These are phyloP conservation scores for Enteromius mattozi DNA, from an alignment of 2,797 vertebrate genomes.

Conservation along the genomic window DNA sequence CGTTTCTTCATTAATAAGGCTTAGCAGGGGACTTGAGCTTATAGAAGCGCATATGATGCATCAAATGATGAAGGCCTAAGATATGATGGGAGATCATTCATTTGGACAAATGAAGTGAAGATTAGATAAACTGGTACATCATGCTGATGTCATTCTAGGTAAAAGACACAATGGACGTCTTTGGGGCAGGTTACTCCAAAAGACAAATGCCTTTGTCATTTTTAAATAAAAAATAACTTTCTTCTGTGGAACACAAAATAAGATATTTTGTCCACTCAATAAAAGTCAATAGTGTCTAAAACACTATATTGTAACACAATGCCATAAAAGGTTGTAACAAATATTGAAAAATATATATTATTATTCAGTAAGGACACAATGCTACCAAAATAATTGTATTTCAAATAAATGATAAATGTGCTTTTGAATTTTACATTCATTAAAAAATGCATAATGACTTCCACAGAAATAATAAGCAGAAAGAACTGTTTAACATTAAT, in stretches of 20 bases:
- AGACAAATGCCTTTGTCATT: background rate
- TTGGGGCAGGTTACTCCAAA: background rate
- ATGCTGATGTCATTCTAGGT: background rate
- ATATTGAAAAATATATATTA: too few relatives aligned
- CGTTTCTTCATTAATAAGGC: slow-evolving; percentile 2
- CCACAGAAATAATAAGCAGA: background rate
- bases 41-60: background rate
- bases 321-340: background rate
- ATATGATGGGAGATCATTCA: background rate
- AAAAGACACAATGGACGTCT: background rate
- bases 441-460: background rate
- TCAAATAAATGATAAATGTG: background rate
- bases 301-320: background rate
- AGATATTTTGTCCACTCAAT: background rate
- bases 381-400: background rate
- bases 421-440: background rate
- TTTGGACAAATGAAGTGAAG: background rate
- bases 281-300: background rate
- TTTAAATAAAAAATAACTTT: background rate
- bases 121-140: background rate
- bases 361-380: background rate
- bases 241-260: background rate
- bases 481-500: background rate
- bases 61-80: background rate
- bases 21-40: background rate